A percentile compares a stretch with the other conserved stretches of the same genome.
These are phyloP conservation scores for Drosophila dunni DNA, from an alignment of 1,140 invertebrate species.

Conservation along the genomic window DNA sequence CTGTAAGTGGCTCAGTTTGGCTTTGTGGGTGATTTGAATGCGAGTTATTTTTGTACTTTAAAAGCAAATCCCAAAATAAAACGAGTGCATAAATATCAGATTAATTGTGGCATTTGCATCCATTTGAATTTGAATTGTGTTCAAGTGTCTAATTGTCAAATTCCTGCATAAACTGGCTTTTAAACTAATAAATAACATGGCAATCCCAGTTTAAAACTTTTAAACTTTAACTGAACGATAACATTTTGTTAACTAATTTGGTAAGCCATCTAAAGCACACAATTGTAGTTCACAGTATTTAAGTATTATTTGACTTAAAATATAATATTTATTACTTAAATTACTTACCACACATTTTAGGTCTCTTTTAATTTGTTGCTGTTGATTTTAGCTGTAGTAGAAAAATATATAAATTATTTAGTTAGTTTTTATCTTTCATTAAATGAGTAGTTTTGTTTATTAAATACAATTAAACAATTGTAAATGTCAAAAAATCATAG, in stretches of 20 bases:
- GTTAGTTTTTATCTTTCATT: too few relatives aligned
- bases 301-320: background rate
- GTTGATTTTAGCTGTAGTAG: constrained; percentile 1
- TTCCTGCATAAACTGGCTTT: background rate
- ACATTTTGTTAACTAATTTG: too few relatives aligned
- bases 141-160: constrained; percentile 14
- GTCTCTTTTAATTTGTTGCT: background rate
- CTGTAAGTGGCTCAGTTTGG: constrained; percentile 24
- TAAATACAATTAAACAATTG: constrained; percentile 5
- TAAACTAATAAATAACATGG: background rate
- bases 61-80: constrained; percentile 25
- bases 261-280: too few relatives aligned
- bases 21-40: constrained; percentile 44
- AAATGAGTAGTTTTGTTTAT: too few relatives aligned
- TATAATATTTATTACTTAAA: background rate
- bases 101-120: constrained; percentile 19
- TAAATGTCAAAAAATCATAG: too few relatives aligned
- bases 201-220: background rate
- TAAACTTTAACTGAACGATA: too few relatives aligned
- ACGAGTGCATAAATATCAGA: constrained; percentile 21
- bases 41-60: constrained; percentile 46
- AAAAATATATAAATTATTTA: constrained; percentile 2
- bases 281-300: too few relatives aligned
- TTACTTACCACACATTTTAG: constrained; percentile 55
- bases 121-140: background rate